Conservation (phyloP, 2,888 invertebrate genomes). For the Trypoxylon attenuatum region DNA sequence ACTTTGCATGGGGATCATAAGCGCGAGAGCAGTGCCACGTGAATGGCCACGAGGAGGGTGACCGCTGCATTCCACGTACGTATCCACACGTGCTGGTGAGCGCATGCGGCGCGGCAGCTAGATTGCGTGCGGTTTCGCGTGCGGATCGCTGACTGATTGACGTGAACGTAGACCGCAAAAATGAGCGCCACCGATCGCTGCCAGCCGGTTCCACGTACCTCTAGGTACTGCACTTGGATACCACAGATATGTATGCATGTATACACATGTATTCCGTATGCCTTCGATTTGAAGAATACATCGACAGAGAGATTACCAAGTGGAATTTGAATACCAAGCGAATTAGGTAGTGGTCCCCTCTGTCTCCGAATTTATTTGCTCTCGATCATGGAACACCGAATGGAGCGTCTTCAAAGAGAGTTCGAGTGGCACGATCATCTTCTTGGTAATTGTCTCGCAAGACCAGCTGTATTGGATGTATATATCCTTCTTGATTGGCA, state of each 20-base stretch:
- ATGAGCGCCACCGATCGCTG: slow-evolving; percentile 56
- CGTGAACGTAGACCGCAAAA: slow-evolving; percentile 57
- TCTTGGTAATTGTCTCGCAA: too few species aligned
- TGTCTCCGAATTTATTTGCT: slow-evolving; percentile 1
- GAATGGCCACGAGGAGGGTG: slow-evolving; percentile 18
- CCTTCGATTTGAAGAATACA: slow-evolving; percentile 14
- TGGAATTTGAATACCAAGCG: slow-evolving; percentile 10
- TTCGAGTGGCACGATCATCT: too few species aligned
- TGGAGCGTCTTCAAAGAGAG: too few species aligned
- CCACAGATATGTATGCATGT: too few species aligned
- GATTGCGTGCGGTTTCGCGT: slow-evolving; percentile 61
- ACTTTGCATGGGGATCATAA: slow-evolving; percentile 38
- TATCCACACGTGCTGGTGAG: slow-evolving; percentile 27
- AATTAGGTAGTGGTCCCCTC: background rate
- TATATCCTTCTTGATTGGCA: too few species aligned
- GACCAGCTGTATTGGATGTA: too few species aligned
- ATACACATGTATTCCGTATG: slow-evolving; percentile 43
- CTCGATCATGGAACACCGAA: too few species aligned
- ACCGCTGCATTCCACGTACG: slow-evolving; percentile 5
- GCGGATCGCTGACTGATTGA: slow-evolving; percentile 58
- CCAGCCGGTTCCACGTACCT: slow-evolving; percentile 46
- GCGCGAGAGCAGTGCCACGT: slow-evolving; percentile 13
- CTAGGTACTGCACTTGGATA: too few species aligned
- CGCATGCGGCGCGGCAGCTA: slow-evolving; percentile 35
- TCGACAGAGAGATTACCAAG: slow-evolving; percentile 8